Evolutionary conservation across 2,113 vertebrate genomes (phyloP).

Genomic region (Megalops atlanticus): DNA sequence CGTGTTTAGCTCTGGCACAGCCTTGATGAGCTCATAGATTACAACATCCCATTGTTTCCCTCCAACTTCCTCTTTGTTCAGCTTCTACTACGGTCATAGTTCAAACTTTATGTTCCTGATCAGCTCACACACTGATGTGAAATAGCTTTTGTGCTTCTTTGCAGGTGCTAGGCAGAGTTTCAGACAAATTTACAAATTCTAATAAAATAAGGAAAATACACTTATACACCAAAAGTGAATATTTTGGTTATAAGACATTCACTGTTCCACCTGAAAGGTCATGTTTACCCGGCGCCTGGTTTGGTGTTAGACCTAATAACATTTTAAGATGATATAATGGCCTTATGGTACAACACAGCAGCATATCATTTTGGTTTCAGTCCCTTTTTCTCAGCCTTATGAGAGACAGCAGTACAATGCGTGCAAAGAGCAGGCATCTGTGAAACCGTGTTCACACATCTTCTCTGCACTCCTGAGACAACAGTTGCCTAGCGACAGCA

Average conservation of each 20-base stretch:
- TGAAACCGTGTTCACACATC: conserved; percentile 43
- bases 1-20: background rate
- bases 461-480: conserved; percentile 22
- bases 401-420: conserved; percentile 16
- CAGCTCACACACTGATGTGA: no score
- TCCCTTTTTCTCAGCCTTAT: background rate
- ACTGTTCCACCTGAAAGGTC: no score
- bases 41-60: background rate
- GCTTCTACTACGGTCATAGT: background rate
- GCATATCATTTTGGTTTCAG: background rate
- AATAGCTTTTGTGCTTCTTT: background rate
- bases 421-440: conserved; percentile 26
- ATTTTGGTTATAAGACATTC: background rate
- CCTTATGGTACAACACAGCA: no score
- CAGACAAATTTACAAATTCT: no score
- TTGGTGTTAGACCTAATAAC: no score
- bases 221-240: no score
- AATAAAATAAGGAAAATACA: no score
- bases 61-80: background rate
- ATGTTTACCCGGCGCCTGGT: no score
- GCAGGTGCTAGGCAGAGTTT: no score
- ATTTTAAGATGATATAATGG: background rate
- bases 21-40: background rate
- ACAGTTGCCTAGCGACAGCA: conserved; percentile 45
- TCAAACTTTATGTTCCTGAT: background rate